A percentile compares a stretch with the other conserved stretches of the same genome.
Evolutionary conservation across 2,113 vertebrate genomes (phyloP).

Genomic region (Suricata suricatta): DNA sequence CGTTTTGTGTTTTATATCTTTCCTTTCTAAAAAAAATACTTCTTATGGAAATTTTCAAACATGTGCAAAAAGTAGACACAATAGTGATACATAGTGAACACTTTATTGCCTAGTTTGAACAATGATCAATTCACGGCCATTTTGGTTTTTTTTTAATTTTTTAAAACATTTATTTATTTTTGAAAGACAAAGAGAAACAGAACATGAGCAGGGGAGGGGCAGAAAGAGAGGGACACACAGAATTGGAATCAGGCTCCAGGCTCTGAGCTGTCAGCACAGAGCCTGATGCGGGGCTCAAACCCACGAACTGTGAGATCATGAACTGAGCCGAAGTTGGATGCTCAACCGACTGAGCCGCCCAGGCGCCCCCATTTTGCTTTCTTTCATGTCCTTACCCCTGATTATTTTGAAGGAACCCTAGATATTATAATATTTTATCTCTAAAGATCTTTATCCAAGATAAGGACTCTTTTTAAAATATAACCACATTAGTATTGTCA

Average conservation of each 20-base stretch:
- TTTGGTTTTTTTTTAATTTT: background rate
- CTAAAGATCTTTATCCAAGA: background rate
- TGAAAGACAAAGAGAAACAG: too few relatives aligned
- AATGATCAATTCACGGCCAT: background rate
- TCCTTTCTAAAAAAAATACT: slow-evolving; percentile 1
- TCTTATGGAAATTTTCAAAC: background rate
- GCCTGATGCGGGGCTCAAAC: too few relatives aligned
- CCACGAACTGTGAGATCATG: too few relatives aligned
- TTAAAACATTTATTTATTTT: too few relatives aligned
- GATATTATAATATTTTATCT: background rate
- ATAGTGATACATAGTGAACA: background rate
- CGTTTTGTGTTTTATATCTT: background rate
- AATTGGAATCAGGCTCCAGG: too few relatives aligned
- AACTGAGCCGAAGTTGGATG: too few relatives aligned
- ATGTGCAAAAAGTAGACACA: background rate
- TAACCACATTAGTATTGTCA: background rate
- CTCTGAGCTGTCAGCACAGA: too few relatives aligned
- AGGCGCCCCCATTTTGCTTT: background rate
- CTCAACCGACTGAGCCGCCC: too few relatives aligned
- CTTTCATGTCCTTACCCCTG: background rate
- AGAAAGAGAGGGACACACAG: too few relatives aligned
- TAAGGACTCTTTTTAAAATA: background rate
- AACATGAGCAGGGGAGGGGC: too few relatives aligned
- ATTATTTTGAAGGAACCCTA: slow-evolving; percentile 26
- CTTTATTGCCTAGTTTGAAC: background rate